phyloP scores from a whole-genome alignment of 2,113 vertebrate species.

The Damaliscus lunatus region DNA sequence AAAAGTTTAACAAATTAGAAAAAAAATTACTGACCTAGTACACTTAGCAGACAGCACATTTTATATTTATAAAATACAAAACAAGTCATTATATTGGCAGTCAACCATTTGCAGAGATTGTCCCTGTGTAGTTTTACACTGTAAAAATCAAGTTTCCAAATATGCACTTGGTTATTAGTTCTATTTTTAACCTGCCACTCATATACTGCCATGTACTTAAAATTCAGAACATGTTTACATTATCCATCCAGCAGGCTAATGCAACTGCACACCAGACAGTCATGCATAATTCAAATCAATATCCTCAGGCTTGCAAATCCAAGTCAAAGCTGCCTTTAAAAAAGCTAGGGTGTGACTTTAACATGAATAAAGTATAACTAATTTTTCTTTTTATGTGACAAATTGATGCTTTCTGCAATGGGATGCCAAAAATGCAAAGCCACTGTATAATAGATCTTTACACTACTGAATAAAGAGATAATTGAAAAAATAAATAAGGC shows the following conservation, averaged over 20 bases:
- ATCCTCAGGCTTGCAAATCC: constrained; percentile 85
- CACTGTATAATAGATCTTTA: constrained; percentile 64
- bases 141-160: constrained; percentile 77
- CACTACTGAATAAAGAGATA: constrained; percentile 60
- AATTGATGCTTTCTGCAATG: constrained; percentile 77
- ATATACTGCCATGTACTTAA: constrained; percentile 81
- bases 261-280: constrained; percentile 85
- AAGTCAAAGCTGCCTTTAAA: constrained; percentile 85
- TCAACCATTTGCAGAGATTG: constrained; percentile 63
- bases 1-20: constrained; percentile 33
- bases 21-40: background rate
- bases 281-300: constrained; percentile 88
- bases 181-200: constrained; percentile 86
- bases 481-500: constrained; percentile 58
- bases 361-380: constrained; percentile 81
- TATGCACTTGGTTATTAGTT: constrained; percentile 81
- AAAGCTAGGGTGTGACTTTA: constrained; percentile 83
- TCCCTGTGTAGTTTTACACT: constrained; percentile 62
- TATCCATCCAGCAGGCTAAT: constrained; percentile 85
- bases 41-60: constrained; percentile 43
- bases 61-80: constrained; percentile 30
- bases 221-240: constrained; percentile 87
- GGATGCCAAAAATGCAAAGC: constrained; percentile 71
- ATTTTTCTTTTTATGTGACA: constrained; percentile 83
- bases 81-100: constrained; percentile 51